These are phyloP conservation scores for Falco columbarius DNA, from an alignment of 2,797 vertebrate species.

Conservation along the genomic window DNA sequence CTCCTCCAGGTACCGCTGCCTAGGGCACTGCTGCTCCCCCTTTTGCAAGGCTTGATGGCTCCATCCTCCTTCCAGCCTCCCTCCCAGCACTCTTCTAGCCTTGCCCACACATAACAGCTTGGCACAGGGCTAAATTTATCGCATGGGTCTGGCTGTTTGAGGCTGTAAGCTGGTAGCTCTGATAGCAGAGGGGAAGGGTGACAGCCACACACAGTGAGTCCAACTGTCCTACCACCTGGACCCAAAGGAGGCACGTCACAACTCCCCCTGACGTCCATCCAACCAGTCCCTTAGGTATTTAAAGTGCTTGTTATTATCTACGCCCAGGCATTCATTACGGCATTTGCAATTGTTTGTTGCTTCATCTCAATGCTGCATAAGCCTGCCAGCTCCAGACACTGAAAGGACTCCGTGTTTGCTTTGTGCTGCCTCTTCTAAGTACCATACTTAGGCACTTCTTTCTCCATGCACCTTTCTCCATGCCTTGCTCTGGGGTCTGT, in stretches of 20 bases:
- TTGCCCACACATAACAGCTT: neutral
- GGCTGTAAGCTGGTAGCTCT: neutral
- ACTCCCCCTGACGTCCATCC: neutral
- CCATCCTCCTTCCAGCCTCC: no score
- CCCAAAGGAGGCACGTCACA: neutral
- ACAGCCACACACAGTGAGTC: neutral
- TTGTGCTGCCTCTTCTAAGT: neutral
- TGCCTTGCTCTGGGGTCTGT: no score
- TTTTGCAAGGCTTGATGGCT: neutral
- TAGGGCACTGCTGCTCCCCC: neutral
- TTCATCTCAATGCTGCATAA: neutral
- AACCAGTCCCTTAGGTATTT: neutral
- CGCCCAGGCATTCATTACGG: neutral
- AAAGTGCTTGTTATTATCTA: neutral
- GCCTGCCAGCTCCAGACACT: neutral
- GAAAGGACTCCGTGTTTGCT: neutral
- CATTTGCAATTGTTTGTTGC: neutral
- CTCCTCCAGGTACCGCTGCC: neutral
- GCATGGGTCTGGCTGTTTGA: accelerated
- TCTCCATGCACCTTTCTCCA: neutral
- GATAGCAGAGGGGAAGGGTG: neutral
- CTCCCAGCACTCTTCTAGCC: neutral
- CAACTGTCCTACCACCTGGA: neutral
- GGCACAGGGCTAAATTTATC: neutral
- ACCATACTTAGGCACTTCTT: neutral